Evolutionary conservation across 2,113 vertebrate species (phyloP).

Genomic region (Cromileptes altivelis): DNA sequence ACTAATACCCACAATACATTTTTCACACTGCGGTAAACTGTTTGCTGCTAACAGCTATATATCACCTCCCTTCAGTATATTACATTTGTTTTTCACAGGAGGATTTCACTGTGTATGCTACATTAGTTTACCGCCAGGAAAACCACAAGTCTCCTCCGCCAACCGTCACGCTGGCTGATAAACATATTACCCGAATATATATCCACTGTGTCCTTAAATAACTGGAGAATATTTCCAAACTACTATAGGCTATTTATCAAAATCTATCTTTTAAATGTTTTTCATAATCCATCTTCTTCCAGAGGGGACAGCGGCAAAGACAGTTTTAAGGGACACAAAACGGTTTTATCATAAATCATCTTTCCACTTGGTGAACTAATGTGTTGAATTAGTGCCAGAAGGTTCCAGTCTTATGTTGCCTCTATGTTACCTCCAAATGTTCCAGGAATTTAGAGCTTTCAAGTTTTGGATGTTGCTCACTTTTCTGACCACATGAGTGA

Average conservation of each 20-base stretch:
- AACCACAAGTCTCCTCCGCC: not conserved
- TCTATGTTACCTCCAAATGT: not conserved
- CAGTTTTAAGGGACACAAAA: not conserved
- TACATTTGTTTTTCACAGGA: conserved; percentile 35
- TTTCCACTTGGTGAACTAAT: conserved; percentile 6
- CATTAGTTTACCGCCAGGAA: conserved; percentile 35
- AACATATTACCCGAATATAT: conserved; percentile 28
- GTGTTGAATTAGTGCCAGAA: not conserved
- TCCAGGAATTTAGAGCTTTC: not conserved
- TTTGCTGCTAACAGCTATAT: conserved; percentile 4
- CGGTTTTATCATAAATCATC: conserved; percentile 25
- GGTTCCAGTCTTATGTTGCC: not conserved
- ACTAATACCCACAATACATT: not conserved
- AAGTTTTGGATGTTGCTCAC: not conserved
- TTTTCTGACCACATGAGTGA: not conserved
- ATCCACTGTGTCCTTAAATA: conserved; percentile 26
- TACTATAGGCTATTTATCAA: conserved; percentile 37
- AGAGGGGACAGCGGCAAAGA: conserved; percentile 9
- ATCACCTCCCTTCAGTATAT: conserved; percentile 9
- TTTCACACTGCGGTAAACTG: conserved; percentile 11
- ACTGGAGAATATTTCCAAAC: conserved; percentile 24
- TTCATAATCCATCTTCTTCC: conserved; percentile 22
- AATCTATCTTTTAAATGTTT: conserved; percentile 36
- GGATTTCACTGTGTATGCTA: conserved; percentile 28
- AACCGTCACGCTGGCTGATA: conserved; percentile 30